phyloP scores from a whole-genome alignment of 2,888 invertebrate species.

The Eueremaeus valkanovi region DNA sequence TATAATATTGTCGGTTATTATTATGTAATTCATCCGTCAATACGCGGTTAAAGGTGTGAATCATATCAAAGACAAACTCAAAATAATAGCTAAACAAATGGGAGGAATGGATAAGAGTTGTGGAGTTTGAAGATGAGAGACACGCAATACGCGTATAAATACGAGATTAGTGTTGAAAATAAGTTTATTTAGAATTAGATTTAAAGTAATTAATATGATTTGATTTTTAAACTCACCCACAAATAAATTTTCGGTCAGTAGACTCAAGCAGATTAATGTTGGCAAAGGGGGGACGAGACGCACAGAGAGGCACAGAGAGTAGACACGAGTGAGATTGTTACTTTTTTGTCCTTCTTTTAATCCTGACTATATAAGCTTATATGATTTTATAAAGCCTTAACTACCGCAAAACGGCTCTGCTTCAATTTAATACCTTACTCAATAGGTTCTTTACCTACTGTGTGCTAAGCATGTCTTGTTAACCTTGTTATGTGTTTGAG shows the following conservation, averaged over 20 bases:
- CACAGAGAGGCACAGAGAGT: too few species aligned
- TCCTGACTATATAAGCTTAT: constrained; percentile 34
- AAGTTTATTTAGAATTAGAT: not conserved
- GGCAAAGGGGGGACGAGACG: not conserved
- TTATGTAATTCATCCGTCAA: not conserved
- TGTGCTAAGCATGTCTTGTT: constrained; percentile 37
- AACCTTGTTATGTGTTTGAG: constrained; percentile 29
- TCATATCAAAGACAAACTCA: too few species aligned
- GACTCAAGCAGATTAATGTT: constrained; percentile 31
- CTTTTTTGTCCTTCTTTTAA: constrained; percentile 30
- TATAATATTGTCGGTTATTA: not conserved
- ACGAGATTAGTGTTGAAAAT: not conserved
- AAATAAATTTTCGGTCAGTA: constrained; percentile 30
- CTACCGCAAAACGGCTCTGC: constrained; percentile 40
- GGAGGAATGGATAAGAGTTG: too few species aligned
- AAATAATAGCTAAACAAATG: too few species aligned
- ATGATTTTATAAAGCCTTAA: constrained; percentile 41
- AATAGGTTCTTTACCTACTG: constrained; percentile 37
- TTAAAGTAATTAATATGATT: constrained; percentile 25
- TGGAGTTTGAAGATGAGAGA: too few species aligned
- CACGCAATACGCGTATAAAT: not conserved
- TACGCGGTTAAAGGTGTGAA: not conserved
- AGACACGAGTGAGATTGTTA: too few species aligned
- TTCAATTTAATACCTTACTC: constrained; percentile 38
- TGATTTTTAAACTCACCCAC: constrained; percentile 21